These are phyloP conservation scores for Verasper variegatus DNA, from an alignment of 2,113 vertebrate species.

Conservation along the genomic window DNA sequence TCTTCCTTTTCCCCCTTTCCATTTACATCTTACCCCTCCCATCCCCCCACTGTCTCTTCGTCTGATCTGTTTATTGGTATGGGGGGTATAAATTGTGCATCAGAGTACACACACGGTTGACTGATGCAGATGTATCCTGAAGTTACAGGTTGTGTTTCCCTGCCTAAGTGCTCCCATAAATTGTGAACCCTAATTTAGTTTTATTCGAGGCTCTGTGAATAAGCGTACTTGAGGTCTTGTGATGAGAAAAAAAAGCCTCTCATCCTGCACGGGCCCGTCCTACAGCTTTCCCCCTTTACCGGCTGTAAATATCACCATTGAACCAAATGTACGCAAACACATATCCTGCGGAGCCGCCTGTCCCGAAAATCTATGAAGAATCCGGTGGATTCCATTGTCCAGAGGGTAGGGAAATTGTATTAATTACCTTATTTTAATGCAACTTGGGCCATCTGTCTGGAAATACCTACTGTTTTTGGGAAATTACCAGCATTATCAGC, in stretches of 20 bases:
- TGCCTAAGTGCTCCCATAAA: conserved; percentile 80
- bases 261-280: background rate
- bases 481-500: conserved; percentile 22
- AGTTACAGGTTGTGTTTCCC: conserved; percentile 73
- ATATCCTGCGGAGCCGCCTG: conserved; percentile 23
- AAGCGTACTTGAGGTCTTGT: conserved; percentile 29
- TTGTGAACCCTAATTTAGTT: conserved; percentile 66
- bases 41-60: conserved; percentile 31
- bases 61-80: conserved; percentile 76
- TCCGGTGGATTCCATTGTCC: conserved; percentile 27
- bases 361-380: conserved; percentile 11
- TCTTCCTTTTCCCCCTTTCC: conserved; percentile 10
- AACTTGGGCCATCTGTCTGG: conserved; percentile 20
- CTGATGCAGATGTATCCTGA: conserved; percentile 68
- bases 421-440: conserved; percentile 24
- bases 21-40: background rate
- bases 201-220: conserved; percentile 48
- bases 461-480: conserved; percentile 29
- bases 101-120: conserved; percentile 53
- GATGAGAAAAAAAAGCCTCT: conserved; percentile 12
- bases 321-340: conserved; percentile 38
- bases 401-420: conserved; percentile 4
- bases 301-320: conserved; percentile 47
- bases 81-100: conserved; percentile 70
- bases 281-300: background rate